Percentiles rank a stretch among this genome's conserved stretches.
Conservation (phyloP, 2,797 vertebrate genomes). For the Mormyrus hasselquistii region DNA sequence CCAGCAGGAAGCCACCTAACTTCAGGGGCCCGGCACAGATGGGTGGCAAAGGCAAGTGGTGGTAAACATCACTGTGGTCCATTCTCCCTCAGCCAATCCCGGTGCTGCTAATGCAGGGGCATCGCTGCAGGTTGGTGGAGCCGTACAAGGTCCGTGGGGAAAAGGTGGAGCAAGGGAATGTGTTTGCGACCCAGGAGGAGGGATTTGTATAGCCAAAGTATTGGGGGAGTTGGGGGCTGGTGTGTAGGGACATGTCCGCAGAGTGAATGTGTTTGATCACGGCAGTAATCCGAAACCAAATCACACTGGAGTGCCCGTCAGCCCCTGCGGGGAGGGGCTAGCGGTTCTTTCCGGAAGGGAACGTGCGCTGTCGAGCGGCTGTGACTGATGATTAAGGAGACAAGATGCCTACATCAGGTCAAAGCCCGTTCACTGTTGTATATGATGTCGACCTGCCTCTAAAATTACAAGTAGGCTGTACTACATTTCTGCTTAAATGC, state of each 20-base stretch:
- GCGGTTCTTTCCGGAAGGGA: background rate
- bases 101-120: background rate
- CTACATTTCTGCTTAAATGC: background rate
- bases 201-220: background rate
- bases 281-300: background rate
- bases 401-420: background rate
- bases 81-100: background rate
- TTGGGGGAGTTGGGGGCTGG: background rate
- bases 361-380: background rate
- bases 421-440: background rate
- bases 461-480: background rate
- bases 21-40: background rate
- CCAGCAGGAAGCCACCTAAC: background rate
- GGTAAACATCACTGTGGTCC: no score
- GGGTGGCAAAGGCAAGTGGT: background rate
- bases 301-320: background rate
- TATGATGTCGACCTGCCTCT: background rate
- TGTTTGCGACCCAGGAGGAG: background rate
- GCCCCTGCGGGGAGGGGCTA: no score
- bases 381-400: background rate
- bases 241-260: background rate
- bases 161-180: background rate
- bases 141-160: background rate
- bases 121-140: background rate
- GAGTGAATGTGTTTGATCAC: background rate